Percentiles rank a stretch among this genome's conserved stretches.
Conservation (phyloP, 1,140 invertebrate species). For the Drosophila sulfurigaster region DNA sequence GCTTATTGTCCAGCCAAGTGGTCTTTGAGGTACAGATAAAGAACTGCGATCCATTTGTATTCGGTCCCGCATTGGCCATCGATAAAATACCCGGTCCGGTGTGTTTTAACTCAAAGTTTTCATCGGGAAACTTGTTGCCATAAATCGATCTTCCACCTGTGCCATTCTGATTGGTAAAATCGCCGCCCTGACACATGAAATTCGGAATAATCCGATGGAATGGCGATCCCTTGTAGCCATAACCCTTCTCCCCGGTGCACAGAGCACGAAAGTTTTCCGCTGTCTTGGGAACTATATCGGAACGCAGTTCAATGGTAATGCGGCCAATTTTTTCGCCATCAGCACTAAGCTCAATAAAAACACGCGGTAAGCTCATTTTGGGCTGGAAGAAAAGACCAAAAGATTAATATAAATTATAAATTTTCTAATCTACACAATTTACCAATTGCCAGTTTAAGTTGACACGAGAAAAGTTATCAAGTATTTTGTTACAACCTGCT, state of each 20-base stretch:
- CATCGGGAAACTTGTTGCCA: constrained; percentile 97
- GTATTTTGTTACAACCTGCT: neutral
- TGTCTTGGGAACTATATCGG: constrained; percentile 95
- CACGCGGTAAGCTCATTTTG: constrained; percentile 35
- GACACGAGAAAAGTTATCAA: neutral
- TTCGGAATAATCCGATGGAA: constrained; percentile 98
- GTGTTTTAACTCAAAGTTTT: constrained; percentile 97
- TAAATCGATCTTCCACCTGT: constrained; percentile 98
- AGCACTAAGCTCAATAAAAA: constrained; percentile 37
- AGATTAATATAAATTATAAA: neutral
- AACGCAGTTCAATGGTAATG: constrained; percentile 89
- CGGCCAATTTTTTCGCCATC: constrained; percentile 36
- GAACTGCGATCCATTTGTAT: constrained; percentile 98
- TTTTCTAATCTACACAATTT: neutral
- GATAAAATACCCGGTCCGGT: constrained; percentile 94
- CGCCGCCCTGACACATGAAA: constrained; percentile 98
- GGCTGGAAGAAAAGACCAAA: neutral
- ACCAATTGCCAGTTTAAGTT: neutral
- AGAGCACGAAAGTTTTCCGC: constrained; percentile 96
- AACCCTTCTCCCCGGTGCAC: constrained; percentile 96
- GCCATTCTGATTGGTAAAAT: constrained; percentile 97
- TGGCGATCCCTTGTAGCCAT: constrained; percentile 94
- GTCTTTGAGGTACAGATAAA: constrained; percentile 97
- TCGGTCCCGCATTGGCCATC: constrained; percentile 97
- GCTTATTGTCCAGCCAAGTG: constrained; percentile 96